These are phyloP conservation scores for Podilymbus podiceps DNA, from an alignment of 2,113 vertebrate genomes.

Conservation along the genomic window DNA sequence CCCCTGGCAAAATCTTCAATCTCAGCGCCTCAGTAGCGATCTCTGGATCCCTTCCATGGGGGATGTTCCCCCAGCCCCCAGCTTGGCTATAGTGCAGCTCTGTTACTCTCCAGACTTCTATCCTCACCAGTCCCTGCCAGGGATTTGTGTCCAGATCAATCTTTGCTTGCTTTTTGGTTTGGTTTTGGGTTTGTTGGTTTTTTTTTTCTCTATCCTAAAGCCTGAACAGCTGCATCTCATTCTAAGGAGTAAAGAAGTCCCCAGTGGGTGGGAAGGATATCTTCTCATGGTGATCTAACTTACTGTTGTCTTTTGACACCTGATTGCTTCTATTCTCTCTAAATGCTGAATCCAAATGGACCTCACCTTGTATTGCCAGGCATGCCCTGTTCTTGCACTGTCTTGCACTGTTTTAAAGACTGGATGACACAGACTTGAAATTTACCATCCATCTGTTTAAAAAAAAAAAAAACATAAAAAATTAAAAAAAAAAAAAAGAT, in stretches of 20 bases:
- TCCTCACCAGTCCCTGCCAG: not conserved
- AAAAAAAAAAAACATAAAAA: not conserved
- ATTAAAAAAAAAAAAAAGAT: not conserved
- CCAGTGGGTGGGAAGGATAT: not conserved
- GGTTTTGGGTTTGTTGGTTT: not conserved
- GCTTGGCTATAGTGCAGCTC: not conserved
- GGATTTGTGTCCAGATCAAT: slow-evolving; percentile 26
- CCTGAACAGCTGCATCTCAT: slow-evolving; percentile 37
- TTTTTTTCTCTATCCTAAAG: not conserved
- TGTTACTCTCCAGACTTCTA: not conserved
- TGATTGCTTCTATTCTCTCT: slow-evolving; percentile 5
- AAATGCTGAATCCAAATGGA: not conserved
- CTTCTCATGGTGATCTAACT: not conserved
- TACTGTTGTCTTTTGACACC: slow-evolving; percentile 17
- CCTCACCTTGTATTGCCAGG: not conserved
- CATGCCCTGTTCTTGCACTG: not conserved
- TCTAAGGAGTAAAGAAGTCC: not conserved
- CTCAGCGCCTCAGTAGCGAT: not conserved
- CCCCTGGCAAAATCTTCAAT: not conserved
- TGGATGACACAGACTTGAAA: not conserved
- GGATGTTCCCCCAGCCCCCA: not conserved
- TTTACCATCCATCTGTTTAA: not conserved
- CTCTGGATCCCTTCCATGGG: not conserved
- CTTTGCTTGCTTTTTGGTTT: not conserved
- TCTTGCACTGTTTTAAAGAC: not conserved